phyloP scores from a whole-genome alignment of 2,113 vertebrate genomes.

The Neofelis nebulosa region DNA sequence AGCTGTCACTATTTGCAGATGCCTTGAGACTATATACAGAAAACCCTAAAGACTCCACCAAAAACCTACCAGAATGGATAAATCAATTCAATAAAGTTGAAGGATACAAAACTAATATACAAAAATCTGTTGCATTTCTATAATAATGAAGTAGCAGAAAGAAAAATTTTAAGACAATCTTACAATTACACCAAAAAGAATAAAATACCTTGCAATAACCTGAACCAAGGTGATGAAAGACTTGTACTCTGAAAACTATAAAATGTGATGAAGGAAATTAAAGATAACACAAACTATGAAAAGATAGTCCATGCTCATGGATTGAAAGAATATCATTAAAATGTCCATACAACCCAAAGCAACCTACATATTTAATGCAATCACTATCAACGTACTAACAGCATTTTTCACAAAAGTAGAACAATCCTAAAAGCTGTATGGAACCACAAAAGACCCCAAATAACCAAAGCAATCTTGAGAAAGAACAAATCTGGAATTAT shows the following conservation, averaged over 20 bases:
- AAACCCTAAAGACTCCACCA: not conserved
- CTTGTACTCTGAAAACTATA: not conserved
- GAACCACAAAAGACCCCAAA: not conserved
- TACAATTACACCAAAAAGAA: not conserved
- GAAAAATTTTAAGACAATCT: not conserved
- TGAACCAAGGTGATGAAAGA: not conserved
- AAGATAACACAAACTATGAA: not conserved
- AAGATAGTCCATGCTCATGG: not conserved
- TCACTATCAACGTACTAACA: not conserved
- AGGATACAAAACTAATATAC: not conserved
- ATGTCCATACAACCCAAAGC: not conserved
- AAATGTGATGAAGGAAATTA: not conserved
- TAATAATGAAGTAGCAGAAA: not conserved
- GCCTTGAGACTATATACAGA: not conserved
- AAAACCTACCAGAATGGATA: not conserved
- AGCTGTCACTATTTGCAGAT: not conserved
- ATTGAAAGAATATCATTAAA: not conserved
- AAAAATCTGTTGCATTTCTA: not conserved
- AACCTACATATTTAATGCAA: not conserved
- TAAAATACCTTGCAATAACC: not conserved
- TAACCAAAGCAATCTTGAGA: not conserved
- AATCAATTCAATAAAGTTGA: not conserved
- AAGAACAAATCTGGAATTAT: not conserved
- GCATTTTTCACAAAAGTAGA: not conserved
- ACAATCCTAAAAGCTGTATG: not conserved